Conservation (phyloP, 2,797 vertebrate genomes). For the Sebastes jordani region DNA sequence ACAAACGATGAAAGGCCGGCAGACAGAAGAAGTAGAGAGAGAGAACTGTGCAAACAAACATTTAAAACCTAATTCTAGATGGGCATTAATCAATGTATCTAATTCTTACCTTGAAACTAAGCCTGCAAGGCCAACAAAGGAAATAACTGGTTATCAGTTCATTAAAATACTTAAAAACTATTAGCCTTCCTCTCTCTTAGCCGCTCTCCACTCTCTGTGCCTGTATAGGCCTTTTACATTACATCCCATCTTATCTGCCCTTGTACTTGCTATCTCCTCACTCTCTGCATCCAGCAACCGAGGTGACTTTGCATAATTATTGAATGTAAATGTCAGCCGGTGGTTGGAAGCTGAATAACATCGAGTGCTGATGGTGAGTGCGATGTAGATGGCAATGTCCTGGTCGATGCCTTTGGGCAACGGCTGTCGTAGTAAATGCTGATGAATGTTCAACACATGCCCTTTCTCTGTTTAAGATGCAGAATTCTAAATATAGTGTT, state of each 20-base stretch:
- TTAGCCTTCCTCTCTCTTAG: background rate
- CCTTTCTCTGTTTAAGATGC: background rate
- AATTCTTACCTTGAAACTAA: slow-evolving; percentile 9
- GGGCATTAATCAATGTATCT: background rate
- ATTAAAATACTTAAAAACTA: slow-evolving; percentile 24
- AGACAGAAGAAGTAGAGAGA: background rate
- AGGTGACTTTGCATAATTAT: slow-evolving; percentile 43
- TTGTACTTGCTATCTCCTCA: slow-evolving; percentile 3
- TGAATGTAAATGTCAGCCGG: slow-evolving; percentile 28
- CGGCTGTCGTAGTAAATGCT: background rate
- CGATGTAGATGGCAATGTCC: slow-evolving; percentile 9
- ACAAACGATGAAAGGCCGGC: background rate
- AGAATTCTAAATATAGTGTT: background rate
- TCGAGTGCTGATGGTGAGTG: background rate
- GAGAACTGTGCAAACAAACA: background rate
- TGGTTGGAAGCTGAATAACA: slow-evolving; percentile 2
- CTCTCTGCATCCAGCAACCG: slow-evolving; percentile 3
- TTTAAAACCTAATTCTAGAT: background rate
- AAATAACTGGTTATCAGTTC: slow-evolving; percentile 17
- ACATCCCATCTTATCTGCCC: slow-evolving; percentile 6
- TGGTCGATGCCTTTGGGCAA: background rate
- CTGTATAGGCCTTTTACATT: background rate
- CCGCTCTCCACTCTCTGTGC: background rate
- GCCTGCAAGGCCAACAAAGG: background rate
- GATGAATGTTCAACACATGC: background rate